Percentiles rank a stretch among this genome's conserved stretches.
phyloP scores from a whole-genome alignment of 2,888 invertebrate species.

The Tuta absoluta region DNA sequence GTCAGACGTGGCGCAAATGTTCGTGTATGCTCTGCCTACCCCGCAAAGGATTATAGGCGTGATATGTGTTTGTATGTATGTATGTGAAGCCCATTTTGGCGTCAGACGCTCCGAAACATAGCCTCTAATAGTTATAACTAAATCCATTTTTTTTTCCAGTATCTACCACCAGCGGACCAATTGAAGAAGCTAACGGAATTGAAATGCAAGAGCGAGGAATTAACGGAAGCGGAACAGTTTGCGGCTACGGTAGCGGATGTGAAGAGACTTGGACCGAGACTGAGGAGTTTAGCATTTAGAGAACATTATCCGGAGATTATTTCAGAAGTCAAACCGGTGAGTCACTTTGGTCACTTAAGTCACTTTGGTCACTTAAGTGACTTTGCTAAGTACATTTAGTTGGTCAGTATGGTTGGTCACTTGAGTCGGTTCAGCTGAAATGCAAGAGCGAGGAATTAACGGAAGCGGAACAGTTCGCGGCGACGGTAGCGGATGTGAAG shows the following conservation, averaged over 20 bases:
- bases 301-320: slow-evolving; percentile 93
- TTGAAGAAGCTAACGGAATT: slow-evolving; percentile 90
- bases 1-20: no score
- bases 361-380: no score
- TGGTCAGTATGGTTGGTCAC: no score
- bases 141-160: slow-evolving; percentile 68
- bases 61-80: no score
- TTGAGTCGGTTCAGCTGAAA: no score
- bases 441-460: slow-evolving; percentile 88
- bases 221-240: slow-evolving; percentile 97
- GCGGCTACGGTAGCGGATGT: slow-evolving; percentile 94
- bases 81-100: no score
- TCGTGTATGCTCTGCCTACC: no score
- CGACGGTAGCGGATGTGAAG: slow-evolving; percentile 94
- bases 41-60: no score
- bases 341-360: slow-evolving; percentile 48
- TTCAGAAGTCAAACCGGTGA: slow-evolving; percentile 91
- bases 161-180: slow-evolving; percentile 95
- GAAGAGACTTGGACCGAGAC: slow-evolving; percentile 90
- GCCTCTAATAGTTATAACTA: no score
- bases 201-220: slow-evolving; percentile 86
- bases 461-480: slow-evolving; percentile 97
- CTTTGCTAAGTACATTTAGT: no score
- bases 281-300: slow-evolving; percentile 95
- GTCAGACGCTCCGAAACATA: no score